These are phyloP conservation scores for Callipepla californica DNA, from an alignment of 2,113 vertebrate species.

Conservation along the genomic window DNA sequence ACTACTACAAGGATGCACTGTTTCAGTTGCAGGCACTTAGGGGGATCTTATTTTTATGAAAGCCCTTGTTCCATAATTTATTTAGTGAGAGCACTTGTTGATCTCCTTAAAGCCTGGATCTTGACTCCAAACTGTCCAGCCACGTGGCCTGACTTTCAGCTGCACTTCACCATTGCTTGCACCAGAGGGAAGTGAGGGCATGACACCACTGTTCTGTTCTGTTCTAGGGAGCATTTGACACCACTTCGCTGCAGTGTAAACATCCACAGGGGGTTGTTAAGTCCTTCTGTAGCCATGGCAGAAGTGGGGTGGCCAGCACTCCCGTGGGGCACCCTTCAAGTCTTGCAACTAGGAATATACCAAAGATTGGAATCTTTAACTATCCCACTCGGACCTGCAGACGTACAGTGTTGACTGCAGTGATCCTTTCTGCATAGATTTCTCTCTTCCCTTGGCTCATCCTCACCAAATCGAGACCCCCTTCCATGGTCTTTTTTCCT, in stretches of 20 bases:
- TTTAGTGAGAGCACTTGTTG: conserved; percentile 23
- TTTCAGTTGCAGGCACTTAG: not conserved
- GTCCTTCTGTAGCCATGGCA: not conserved
- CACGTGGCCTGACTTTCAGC: not conserved
- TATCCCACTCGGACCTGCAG: not conserved
- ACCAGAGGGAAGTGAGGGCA: not conserved
- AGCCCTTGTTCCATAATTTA: conserved; percentile 11
- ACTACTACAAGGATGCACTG: not conserved
- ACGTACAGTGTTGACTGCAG: not conserved
- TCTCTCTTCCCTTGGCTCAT: not conserved
- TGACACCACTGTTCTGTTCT: fast-evolving
- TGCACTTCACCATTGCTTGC: not conserved
- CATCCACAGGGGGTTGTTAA: not conserved
- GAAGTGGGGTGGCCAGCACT: not conserved
- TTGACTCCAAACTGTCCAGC: not conserved
- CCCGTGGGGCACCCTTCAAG: not conserved
- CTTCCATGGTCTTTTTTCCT: not conserved
- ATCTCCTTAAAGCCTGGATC: not conserved
- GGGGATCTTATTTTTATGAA: not conserved
- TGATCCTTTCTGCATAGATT: not conserved
- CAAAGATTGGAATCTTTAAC: conserved; percentile 26
- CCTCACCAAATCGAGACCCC: not conserved
- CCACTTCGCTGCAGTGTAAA: not conserved
- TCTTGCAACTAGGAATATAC: not conserved
- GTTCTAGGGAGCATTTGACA: not conserved